Evolutionary conservation across 2,888 invertebrate genomes (phyloP), one percentile per base, ranked within the genome.

Genomic region (Dimorphilus gyrociliatus): DNA sequence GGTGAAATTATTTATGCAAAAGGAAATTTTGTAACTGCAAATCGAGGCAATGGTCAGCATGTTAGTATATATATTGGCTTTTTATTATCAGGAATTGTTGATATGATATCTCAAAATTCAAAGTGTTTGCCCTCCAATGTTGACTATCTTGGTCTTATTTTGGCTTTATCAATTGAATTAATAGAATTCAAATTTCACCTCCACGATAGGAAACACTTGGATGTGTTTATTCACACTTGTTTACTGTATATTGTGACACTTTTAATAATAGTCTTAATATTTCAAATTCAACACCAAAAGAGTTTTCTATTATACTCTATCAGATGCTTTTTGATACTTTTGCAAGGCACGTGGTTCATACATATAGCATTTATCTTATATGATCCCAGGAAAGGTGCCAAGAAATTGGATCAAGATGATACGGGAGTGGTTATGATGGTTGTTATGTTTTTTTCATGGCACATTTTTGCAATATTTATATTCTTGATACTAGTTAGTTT

Each of bases 281-380:
- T 60, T 18, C 68, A 69, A 45, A 54, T 61, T 48, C 44, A 40
- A 7, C 53, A 50, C 37, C 51, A 57, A 4, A 40, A 52, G 30
- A 53, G 47, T 33, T 48, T 65, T 5, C 29, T 65, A 19, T 45
- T 58, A 3, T 50, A 63, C 0, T 37, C 67, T 24, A 39, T 51
- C 7, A 40, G 67, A 25, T 40, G 55, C 7, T 65, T 58, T 37
- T 60, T 63, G 32, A 49, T 57, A 1, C 36, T 66, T n/a, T 47
- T 67, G 5, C 69, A 69, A 46, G 68, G 68, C n/a, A 63, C 64
- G 2, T 69, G 68, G 68, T 67, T 67, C 49, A 64, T 55, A 48
- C 64, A 64, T 36, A 57, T 67, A 7, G 68, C 62, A 1, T 64
- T 64, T 46, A 64, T 68, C 34, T 48, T 69, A 15, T 67, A 68